Conservation (phyloP, 1,140 invertebrate genomes). For the Dendroctonus ponderosae region DNA sequence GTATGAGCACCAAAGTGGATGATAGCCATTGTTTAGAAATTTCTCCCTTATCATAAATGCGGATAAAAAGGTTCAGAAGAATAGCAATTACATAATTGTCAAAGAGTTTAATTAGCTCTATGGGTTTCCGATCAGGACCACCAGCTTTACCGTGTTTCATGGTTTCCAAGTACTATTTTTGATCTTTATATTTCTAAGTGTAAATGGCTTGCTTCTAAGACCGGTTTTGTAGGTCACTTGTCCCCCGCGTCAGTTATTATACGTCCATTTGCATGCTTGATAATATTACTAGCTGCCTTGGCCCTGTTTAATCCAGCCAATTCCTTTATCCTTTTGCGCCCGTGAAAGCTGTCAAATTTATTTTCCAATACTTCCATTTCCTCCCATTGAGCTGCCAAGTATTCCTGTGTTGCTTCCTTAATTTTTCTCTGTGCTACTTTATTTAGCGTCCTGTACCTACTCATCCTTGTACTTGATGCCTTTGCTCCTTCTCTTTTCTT, state of each 20-base stretch:
- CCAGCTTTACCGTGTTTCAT: neutral
- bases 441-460: no score
- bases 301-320: neutral
- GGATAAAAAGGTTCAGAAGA: neutral
- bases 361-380: no score
- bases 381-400: no score
- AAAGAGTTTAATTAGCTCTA: neutral
- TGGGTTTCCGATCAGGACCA: neutral
- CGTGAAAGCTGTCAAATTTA: no score
- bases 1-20: neutral
- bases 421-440: no score
- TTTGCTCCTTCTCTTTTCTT: no score
- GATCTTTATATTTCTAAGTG: no score
- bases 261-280: neutral
- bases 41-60: neutral
- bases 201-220: no score
- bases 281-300: conserved; percentile 1
- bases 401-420: no score
- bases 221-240: no score
- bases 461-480: no score
- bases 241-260: neutral
- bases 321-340: neutral
- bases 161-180: no score
- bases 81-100: neutral
- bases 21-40: neutral